Evolutionary conservation across 2,797 vertebrate genomes (phyloP), one percentile per base, ranked within the genome.

Genomic region (Brachyalestes nurse): DNA sequence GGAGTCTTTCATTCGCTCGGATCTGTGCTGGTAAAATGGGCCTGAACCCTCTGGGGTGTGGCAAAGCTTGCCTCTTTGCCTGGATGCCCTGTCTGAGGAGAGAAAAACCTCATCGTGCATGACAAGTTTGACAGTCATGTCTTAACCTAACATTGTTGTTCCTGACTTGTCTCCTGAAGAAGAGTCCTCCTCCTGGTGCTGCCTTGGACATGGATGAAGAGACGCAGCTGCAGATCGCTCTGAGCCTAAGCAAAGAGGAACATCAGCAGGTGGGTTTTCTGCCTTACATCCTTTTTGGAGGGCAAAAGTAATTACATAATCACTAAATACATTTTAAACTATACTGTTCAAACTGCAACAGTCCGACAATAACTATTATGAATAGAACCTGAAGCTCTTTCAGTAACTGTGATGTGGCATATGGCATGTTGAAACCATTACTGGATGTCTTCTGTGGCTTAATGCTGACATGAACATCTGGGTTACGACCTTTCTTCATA

Each of bases 181-280:
- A 80, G 17, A 85, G 84, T 2, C 85, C 34, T 19, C 47, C 73
- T 78, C 64, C 84, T 58, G 73, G 88, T 21, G 28, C 58, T 16
- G 8, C 86, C 71, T 67, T 93, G 88, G 95, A 95, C 47, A 95
- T 95, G 93, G 97, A 99, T 0, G 98, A 99, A 88, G 97, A 99
- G 62, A 88, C 95, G 49, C 97, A 99, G 91, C 94, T 99, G 77
- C 95, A 97, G 94, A 91, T 97, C 75, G 98, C 97, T 53, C 90
- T 99, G 87, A 95, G 84, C 88, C 94, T 97, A 88, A 99, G 98
- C 93, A 96, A 94, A 91, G 95, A 98, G 91, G 96, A 96, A 88
- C 97, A 99, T 7, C 93, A 97, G 91, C 96, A 98, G 97, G 98
- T 99, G 96, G 86, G 5, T 38, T 34, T 8, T 13, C 40, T 0